These are phyloP conservation scores for Nerophis lumbriciformis DNA, from an alignment of 2,113 vertebrate species.

Conservation along the genomic window DNA sequence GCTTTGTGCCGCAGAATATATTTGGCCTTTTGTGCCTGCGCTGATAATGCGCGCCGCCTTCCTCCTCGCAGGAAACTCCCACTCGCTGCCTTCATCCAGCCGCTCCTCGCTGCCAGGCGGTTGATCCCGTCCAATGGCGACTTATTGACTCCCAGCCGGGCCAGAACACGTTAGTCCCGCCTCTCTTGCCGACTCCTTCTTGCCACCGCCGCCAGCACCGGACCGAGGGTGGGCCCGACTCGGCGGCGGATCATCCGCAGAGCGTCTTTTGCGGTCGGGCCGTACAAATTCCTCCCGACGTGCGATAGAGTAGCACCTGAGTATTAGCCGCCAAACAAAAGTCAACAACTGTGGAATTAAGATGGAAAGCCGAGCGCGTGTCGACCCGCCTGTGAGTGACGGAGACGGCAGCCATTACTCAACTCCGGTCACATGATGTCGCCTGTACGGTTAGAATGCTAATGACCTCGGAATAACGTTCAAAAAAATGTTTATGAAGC, in stretches of 20 bases:
- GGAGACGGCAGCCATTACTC: too few species aligned
- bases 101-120: slow-evolving; percentile 38
- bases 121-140: slow-evolving; percentile 31
- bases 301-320: too few species aligned
- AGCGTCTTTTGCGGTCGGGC: not conserved
- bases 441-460: too few species aligned
- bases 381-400: too few species aligned
- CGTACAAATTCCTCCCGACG: too few species aligned
- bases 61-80: slow-evolving; percentile 26
- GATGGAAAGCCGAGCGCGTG: not conserved
- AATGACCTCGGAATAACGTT: too few species aligned
- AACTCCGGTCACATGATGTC: too few species aligned
- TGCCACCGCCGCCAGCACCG: slow-evolving; percentile 17
- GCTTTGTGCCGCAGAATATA: slow-evolving; percentile 67
- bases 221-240: slow-evolving; percentile 3
- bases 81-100: slow-evolving; percentile 29
- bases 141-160: slow-evolving; percentile 33
- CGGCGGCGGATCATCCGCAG: slow-evolving; percentile 2
- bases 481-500: too few species aligned
- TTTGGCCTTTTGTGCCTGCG: slow-evolving; percentile 61
- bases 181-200: slow-evolving; percentile 36
- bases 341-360: not conserved
- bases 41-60: slow-evolving; percentile 47
- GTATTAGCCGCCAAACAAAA: not conserved
- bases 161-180: slow-evolving; percentile 45